Conservation (phyloP, 2,113 vertebrate species). For the Rhagologus leucostigma region DNA sequence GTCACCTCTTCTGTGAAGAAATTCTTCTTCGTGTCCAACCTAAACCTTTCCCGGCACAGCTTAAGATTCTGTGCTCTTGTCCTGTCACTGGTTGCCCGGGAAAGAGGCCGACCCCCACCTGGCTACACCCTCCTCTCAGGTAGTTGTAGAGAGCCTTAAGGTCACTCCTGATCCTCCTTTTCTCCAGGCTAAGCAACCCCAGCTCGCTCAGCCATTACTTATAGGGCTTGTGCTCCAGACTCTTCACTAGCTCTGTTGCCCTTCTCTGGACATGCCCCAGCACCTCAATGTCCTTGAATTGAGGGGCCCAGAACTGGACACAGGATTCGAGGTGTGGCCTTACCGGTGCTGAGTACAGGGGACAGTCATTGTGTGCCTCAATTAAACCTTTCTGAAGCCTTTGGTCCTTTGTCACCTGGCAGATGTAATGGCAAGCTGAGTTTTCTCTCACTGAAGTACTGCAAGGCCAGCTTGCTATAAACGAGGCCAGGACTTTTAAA, state of each 20-base stretch:
- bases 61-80: neutral
- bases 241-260: neutral
- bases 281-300: neutral
- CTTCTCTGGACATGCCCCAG: neutral
- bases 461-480: no score
- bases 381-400: fast-evolving
- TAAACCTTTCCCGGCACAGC: neutral
- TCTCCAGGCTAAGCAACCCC: neutral
- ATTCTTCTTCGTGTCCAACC: neutral
- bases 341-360: no score
- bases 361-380: no score
- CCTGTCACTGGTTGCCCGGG: no score
- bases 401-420: fast-evolving
- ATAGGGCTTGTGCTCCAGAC: neutral
- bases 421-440: fast-evolving
- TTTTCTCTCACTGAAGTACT: no score
- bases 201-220: fast-evolving
- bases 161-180: neutral
- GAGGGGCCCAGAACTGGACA: neutral
- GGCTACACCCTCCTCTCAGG: neutral
- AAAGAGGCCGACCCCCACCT: no score
- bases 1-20: neutral
- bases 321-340: neutral
- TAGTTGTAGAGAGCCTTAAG: fast-evolving
- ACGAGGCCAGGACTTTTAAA: no score